Base-by-base conservation (phyloP, 2,113 vertebrate species). In the Scolopax mira region DNA sequence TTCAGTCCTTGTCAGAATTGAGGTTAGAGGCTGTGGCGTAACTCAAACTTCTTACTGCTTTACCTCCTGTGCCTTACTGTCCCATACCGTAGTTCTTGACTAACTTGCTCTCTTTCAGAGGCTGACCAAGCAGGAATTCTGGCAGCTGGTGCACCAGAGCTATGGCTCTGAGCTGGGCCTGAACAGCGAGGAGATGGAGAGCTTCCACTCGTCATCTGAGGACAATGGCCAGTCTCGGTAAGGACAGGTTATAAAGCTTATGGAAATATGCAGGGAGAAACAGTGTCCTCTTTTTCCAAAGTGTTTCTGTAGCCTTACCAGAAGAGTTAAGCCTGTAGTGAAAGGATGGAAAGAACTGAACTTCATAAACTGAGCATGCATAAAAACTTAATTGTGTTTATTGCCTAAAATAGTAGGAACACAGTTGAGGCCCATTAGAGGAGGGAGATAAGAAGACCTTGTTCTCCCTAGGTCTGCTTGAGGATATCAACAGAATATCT, bases 111-210 rank as follows among this genome's bases (percentile, higher is more conserved):
- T 79, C 44, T 97, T 96, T 46, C 97, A 99, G 99, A 97, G 93
- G 86, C 95, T 99, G 94, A 99, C 97, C 83, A 97, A 97, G 81
- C 89, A 92, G 83, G 99, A 99, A 93, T 98, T 99, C 86, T 98
- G 98, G 98, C 99, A 99, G 78, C 98, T 98, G 98, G 98, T 99
- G 9, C 99, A 98, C 95, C 99, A 99, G 97, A 99, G 99, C 96
- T 99, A 99, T 99, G 99, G 99, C 58, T 96, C 97, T 62, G 99
- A 99, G 70, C 96, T 99, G 91, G 99, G 98, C n/a, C 96, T 99
- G 97, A 99, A 97, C 95, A 97, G 98, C 8, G 98, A 99, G 75
- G 99, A 99, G 81, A 99, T 99, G 99, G 99, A 99, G 64, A 98
- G 92, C 89, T 97, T 99, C 91, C 98, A 98, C 82, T 91, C 98